These are phyloP conservation scores for Chalcis sispes DNA, from an alignment of 2,888 invertebrate species.

Conservation along the genomic window DNA sequence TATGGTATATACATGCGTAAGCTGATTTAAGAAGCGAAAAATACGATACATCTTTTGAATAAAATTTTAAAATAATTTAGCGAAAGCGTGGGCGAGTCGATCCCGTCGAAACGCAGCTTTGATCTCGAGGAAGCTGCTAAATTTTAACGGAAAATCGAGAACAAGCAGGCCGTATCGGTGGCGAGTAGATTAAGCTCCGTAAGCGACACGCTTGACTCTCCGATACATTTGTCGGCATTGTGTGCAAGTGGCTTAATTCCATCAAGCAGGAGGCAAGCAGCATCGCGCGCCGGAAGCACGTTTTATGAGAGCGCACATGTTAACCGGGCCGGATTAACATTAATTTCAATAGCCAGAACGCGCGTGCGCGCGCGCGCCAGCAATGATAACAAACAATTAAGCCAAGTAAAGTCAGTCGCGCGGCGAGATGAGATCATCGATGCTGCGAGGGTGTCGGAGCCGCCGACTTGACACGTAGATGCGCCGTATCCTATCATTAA, in stretches of 20 bases:
- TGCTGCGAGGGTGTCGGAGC: conserved; percentile 56
- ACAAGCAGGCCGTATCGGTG: conserved; percentile 42
- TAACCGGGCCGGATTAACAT: conserved; percentile 74
- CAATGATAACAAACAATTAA: conserved; percentile 76
- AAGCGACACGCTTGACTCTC: conserved; percentile 45
- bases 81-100: no score
- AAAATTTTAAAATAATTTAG: neutral
- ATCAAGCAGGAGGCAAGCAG: conserved; percentile 65
- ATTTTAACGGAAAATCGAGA: conserved; percentile 8
- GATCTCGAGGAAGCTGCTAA: neutral
- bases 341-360: conserved; percentile 74
- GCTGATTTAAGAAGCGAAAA: neutral
- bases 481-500: conserved; percentile 72
- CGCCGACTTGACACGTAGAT: conserved; percentile 71
- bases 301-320: conserved; percentile 71
- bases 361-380: conserved; percentile 63
- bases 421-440: conserved; percentile 75
- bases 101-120: no score
- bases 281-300: conserved; percentile 72
- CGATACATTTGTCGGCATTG: conserved; percentile 47
- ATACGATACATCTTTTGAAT: neutral
- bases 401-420: conserved; percentile 69
- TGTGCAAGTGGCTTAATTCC: conserved; percentile 72
- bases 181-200: conserved; percentile 35
- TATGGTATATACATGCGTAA: conserved; percentile 21